phyloP scores from a whole-genome alignment of 2,113 vertebrate species.

The Laticauda laticaudata region DNA sequence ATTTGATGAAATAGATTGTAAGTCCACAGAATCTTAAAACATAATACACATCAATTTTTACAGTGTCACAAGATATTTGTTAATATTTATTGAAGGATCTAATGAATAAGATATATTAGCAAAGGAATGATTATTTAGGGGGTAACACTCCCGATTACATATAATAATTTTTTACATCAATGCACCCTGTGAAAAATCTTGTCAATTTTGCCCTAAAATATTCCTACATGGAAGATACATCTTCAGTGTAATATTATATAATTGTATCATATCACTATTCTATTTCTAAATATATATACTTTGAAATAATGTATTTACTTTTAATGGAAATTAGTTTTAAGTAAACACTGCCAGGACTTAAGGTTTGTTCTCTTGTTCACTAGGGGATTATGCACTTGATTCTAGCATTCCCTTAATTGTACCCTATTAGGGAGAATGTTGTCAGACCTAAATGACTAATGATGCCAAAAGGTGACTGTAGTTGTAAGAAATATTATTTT shows the following conservation, averaged over 20 bases:
- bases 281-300: not conserved
- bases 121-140: not conserved
- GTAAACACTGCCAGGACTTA: conserved; percentile 1
- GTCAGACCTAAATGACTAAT: conserved; percentile 39
- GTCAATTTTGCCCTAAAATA: not conserved
- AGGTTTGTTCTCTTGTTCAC: conserved; percentile 22
- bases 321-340: conserved; percentile 9
- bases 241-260: not conserved
- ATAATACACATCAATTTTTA: not conserved
- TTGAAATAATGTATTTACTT: not conserved
- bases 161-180: not conserved
- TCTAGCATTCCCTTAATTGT: conserved; percentile 46
- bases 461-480: conserved; percentile 55
- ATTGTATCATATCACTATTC: not conserved
- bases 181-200: not conserved
- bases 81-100: not conserved
- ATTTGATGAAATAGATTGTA: not conserved
- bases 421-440: conserved; percentile 48
- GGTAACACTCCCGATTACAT: not conserved
- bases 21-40: not conserved
- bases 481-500: conserved; percentile 30
- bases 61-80: not conserved
- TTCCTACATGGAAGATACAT: not conserved
- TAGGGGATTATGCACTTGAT: conserved; percentile 28
- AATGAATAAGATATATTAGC: not conserved